Evolutionary conservation across 2,888 invertebrate species (phyloP), one percentile per base, ranked within the genome.

Genomic region (Amiota minor): DNA sequence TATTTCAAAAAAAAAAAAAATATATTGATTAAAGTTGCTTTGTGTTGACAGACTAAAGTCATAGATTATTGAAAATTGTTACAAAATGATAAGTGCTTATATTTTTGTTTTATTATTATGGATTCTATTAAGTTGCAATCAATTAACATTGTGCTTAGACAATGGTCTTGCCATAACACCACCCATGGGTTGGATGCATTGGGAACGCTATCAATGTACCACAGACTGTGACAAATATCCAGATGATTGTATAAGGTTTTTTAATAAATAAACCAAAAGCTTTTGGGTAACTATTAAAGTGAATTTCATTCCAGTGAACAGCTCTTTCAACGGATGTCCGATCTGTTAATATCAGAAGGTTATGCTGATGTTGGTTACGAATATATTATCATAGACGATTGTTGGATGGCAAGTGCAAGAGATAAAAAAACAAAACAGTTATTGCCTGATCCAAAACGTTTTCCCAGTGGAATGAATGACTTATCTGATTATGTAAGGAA

Each of bases 301-400:
- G 35, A 6, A 2, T 14, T 53, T 59, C n/a, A 70, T 75, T 79
- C 9, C 84, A 94, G 94, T 86, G 94, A 94, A 84, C 84, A 90
- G 0, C 89, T 94, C 9, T 92, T 94, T 79, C 91, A 90, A 79
- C 90, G 92, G 20, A 92, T 92, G 72, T 92, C 93, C 0, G 93
- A 94, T 81, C 82, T 91, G 9, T 88, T 95, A 87, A 92, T 92
- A 0, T 89, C 90, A 6, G 94, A 94, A 67, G 95, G 95, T 0
- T 95, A 94, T 86, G 88, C 91, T 2, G 92, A 91, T 11, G 93
- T 92, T 2, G 95, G 95, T 0, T 96, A 96, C 86, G 91, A 93
- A 77, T 95, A 95, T 82, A 89, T 95, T 0, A 93, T 93, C 69
- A 92, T 95, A 64, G 95, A 95, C 79, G 95, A 95, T 88, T 95